phyloP scores from a whole-genome alignment of 2,797 vertebrate genomes.

The Pangasius macronema region DNA sequence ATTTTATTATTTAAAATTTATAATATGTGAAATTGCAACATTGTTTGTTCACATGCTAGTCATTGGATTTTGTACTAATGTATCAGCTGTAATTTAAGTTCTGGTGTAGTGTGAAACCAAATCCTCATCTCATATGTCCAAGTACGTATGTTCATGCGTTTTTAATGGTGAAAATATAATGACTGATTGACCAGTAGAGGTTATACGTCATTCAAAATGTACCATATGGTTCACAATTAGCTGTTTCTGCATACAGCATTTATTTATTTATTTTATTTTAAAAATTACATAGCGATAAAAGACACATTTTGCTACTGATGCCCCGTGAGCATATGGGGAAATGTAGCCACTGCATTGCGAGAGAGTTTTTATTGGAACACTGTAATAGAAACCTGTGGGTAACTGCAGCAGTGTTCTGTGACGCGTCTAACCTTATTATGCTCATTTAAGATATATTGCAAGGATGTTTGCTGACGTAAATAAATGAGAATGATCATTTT shows the following conservation, averaged over 20 bases:
- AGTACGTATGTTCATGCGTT: not conserved
- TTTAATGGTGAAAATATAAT: slow-evolving; percentile 18
- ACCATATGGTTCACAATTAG: not conserved
- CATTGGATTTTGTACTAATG: not conserved
- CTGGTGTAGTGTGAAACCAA: slow-evolving; percentile 12
- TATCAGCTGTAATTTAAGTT: slow-evolving; percentile 6
- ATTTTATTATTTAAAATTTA: not conserved
- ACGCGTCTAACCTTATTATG: slow-evolving; percentile 10
- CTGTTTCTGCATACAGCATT: not conserved
- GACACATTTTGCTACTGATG: not conserved
- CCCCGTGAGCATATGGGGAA: not conserved
- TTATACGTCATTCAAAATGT: not conserved
- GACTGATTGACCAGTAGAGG: not conserved
- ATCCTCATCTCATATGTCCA: slow-evolving; percentile 26
- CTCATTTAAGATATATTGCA: slow-evolving; percentile 23
- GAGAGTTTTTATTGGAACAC: slow-evolving; percentile 16
- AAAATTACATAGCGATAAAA: not conserved
- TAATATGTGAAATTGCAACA: not conserved
- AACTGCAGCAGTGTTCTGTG: not conserved
- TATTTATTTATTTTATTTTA: not conserved
- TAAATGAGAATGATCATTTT: slow-evolving; percentile 28
- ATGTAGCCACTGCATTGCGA: not conserved
- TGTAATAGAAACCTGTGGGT: not conserved
- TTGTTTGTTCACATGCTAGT: not conserved
- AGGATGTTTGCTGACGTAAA: slow-evolving; percentile 26